Percentiles rank a stretch among this genome's conserved stretches.
phyloP scores from a whole-genome alignment of 2,113 vertebrate genomes.

The Meles meles region DNA sequence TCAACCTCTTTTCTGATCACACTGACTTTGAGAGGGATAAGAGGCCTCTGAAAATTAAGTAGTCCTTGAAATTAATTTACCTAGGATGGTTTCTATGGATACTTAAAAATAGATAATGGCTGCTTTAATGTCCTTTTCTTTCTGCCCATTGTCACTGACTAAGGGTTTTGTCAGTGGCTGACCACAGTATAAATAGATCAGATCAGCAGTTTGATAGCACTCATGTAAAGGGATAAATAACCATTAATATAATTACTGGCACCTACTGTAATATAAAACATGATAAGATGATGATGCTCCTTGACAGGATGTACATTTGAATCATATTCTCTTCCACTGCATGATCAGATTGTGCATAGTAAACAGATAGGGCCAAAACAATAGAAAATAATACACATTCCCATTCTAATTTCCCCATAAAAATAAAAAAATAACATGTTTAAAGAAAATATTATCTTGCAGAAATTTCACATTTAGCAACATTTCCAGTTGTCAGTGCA shows the following conservation, averaged over 20 bases:
- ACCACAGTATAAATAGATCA: constrained; percentile 9
- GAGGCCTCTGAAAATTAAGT: background rate
- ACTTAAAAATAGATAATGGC: constrained; percentile 26
- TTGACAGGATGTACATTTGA: background rate
- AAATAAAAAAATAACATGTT: background rate
- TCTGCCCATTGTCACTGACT: background rate
- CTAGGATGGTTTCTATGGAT: background rate
- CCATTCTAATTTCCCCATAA: background rate
- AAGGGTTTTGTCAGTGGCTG: constrained; percentile 1
- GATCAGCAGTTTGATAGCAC: background rate
- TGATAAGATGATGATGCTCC: background rate
- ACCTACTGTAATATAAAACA: background rate
- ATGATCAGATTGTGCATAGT: rapidly evolving
- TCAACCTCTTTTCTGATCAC: background rate
- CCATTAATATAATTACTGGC: constrained; percentile 13
- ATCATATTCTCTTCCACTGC: background rate
- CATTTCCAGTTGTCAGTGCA: background rate
- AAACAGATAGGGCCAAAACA: background rate
- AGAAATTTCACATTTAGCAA: background rate
- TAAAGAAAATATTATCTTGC: background rate
- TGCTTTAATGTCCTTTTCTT: constrained; percentile 1
- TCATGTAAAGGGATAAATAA: background rate
- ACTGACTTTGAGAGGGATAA: background rate
- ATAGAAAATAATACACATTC: background rate
- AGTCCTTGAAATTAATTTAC: background rate